phyloP scores from a whole-genome alignment of 1,140 invertebrate species.

The Cydia amplana region DNA sequence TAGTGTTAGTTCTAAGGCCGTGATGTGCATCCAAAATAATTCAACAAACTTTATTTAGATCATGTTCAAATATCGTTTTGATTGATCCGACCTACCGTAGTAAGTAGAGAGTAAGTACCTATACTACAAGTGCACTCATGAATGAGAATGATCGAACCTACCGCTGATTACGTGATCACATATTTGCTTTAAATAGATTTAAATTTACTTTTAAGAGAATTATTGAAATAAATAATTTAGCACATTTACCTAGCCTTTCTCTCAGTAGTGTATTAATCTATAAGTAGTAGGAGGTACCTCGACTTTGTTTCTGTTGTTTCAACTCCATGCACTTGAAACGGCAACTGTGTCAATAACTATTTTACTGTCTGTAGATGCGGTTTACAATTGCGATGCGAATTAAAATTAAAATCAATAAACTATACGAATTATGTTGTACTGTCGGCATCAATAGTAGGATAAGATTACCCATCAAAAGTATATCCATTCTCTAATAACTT shows the following conservation, averaged over 20 bases:
- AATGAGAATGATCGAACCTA: too few species aligned
- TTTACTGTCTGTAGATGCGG: not conserved
- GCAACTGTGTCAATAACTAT: slow-evolving; percentile 8
- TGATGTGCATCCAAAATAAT: not conserved
- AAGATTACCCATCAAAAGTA: too few species aligned
- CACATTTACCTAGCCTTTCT: not conserved
- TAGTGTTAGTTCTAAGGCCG: not conserved
- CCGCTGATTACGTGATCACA: not conserved
- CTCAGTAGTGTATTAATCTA: not conserved
- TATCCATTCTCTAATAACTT: too few species aligned
- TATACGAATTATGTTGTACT: too few species aligned
- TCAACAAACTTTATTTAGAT: not conserved
- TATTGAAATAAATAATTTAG: not conserved
- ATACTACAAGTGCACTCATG: too few species aligned
- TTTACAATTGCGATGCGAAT: not conserved
- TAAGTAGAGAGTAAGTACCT: not conserved
- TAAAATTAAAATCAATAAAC: not conserved
- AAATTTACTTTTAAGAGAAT: slow-evolving; percentile 40
- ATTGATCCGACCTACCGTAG: not conserved
- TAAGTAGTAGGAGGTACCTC: not conserved
- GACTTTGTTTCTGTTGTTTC: too few species aligned
- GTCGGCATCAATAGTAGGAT: too few species aligned
- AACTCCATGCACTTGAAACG: not conserved
- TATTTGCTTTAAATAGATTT: slow-evolving; percentile 12
- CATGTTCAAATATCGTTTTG: not conserved